Percentiles rank a stretch among this genome's conserved stretches.
Evolutionary conservation across 1,140 invertebrate species (phyloP).

Genomic region (Drosophila carrolli): DNA sequence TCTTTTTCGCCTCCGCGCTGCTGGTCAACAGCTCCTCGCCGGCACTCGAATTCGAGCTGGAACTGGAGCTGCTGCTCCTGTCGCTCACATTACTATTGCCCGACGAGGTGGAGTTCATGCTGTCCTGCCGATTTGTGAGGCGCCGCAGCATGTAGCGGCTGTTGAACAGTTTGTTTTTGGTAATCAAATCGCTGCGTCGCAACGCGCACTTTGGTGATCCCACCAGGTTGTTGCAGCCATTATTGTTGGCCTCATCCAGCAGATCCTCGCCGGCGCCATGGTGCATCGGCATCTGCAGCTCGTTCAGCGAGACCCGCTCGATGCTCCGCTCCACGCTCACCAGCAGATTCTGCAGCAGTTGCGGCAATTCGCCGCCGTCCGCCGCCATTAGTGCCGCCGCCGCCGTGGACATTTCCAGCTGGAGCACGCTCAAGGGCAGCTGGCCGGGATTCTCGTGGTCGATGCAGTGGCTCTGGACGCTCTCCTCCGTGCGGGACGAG

Average conservation of each 20-base stretch:
- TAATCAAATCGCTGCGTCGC: slow-evolving; percentile 84
- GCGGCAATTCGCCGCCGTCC: slow-evolving; percentile 85
- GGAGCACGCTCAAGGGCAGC: slow-evolving; percentile 65
- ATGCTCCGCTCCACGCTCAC: slow-evolving; percentile 89
- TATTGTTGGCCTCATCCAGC: slow-evolving; percentile 63
- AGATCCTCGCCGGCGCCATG: slow-evolving; percentile 46
- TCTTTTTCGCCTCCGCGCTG: slow-evolving; percentile 31
- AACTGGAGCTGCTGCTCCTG: slow-evolving; percentile 54
- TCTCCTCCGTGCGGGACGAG: slow-evolving; percentile 57
- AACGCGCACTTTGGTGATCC: slow-evolving; percentile 82
- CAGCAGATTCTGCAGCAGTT: slow-evolving; percentile 87
- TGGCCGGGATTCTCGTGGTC: slow-evolving; percentile 59
- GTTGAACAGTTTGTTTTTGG: slow-evolving; percentile 84
- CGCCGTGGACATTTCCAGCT: slow-evolving; percentile 71
- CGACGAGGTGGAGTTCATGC: slow-evolving; percentile 82
- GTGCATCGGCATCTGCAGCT: slow-evolving; percentile 88
- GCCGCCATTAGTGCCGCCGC: slow-evolving; percentile 53
- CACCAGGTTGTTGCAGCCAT: slow-evolving; percentile 47
- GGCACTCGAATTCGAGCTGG: slow-evolving; percentile 49
- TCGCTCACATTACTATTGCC: slow-evolving; percentile 78
- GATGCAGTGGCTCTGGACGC: slow-evolving; percentile 60
- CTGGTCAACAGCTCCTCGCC: slow-evolving; percentile 62
- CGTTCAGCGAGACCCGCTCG: slow-evolving; percentile 88
- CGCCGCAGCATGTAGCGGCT: slow-evolving; percentile 82
- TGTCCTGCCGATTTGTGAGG: slow-evolving; percentile 80